Conservation (phyloP, 1,140 invertebrate species). For the Drosophila ambigua region DNA sequence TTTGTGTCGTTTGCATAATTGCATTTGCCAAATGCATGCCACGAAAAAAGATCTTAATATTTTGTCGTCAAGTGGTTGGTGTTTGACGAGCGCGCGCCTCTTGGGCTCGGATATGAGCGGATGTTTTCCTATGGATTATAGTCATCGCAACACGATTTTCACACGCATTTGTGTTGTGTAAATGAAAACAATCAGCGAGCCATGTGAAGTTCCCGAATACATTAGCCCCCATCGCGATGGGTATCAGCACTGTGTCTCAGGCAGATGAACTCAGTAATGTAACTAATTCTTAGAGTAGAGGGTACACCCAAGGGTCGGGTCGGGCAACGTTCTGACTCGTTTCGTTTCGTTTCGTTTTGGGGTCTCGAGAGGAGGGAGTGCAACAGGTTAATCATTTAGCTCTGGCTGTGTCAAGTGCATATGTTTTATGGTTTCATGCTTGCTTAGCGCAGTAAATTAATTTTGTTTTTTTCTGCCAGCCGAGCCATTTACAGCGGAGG, state of each 20-base stretch:
- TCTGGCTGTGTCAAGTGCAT: slow-evolving; percentile 51
- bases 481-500: slow-evolving; percentile 39
- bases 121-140: slow-evolving; percentile 38
- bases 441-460: slow-evolving; percentile 60
- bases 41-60: slow-evolving; percentile 23
- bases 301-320: slow-evolving; percentile 13
- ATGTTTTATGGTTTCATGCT: slow-evolving; percentile 62
- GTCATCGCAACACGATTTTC: slow-evolving; percentile 46
- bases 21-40: slow-evolving; percentile 52
- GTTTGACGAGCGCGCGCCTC: too few relatives aligned
- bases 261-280: too few relatives aligned
- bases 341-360: slow-evolving; percentile 18
- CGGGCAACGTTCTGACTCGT: neutral
- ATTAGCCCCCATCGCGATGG: slow-evolving; percentile 24
- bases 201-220: slow-evolving; percentile 46
- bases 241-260: neutral
- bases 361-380: slow-evolving; percentile 21
- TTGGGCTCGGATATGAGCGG: slow-evolving; percentile 2
- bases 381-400: slow-evolving; percentile 68
- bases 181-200: slow-evolving; percentile 46
- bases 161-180: slow-evolving; percentile 60
- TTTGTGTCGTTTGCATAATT: slow-evolving; percentile 58
- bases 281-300: neutral
- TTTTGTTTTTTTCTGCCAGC: slow-evolving; percentile 56
- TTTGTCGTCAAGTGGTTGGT: slow-evolving; percentile 34